These are phyloP conservation scores for Hypena proboscidalis DNA, from an alignment of 2,888 invertebrate genomes.

Conservation along the genomic window DNA sequence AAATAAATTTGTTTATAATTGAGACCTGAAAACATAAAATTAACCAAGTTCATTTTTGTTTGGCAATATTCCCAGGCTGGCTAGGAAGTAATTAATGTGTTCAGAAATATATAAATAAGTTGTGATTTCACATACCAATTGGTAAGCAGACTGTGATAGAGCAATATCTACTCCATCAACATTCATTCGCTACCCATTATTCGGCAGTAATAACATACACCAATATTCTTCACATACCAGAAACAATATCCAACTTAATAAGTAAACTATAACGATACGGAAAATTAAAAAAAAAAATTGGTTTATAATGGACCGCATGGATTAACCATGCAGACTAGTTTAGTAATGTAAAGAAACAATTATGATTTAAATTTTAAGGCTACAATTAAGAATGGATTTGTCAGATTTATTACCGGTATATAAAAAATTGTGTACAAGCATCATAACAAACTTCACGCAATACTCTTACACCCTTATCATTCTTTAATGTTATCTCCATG, in stretches of 20 bases:
- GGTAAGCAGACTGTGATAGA: slow-evolving; percentile 16
- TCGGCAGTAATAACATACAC: no score
- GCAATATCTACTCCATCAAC: slow-evolving; percentile 23
- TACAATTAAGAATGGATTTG: no score
- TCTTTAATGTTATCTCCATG: slow-evolving; percentile 54
- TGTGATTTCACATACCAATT: slow-evolving; percentile 11
- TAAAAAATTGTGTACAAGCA: slow-evolving; percentile 17
- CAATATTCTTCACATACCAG: no score
- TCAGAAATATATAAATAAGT: slow-evolving; percentile 3
- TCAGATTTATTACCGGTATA: slow-evolving; percentile 1
- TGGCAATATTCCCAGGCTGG: slow-evolving; percentile 28
- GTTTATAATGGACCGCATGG: no score
- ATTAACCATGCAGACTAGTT: no score
- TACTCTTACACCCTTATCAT: slow-evolving; percentile 37
- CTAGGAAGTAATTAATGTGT: slow-evolving; percentile 7
- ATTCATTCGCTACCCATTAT: slow-evolving; percentile 13
- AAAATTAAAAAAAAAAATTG: no score
- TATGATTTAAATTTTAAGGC: no score
- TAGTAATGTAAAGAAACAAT: no score
- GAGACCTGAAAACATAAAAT: slow-evolving; percentile 26
- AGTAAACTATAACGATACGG: no score
- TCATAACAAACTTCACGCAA: slow-evolving; percentile 35
- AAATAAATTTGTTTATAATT: slow-evolving; percentile 8
- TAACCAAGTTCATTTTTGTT: slow-evolving; percentile 17
- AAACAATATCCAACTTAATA: no score